A percentile compares a stretch with the other conserved stretches of the same genome.
phyloP scores from a whole-genome alignment of 2,797 vertebrate species.

The Myotis pilosus region DNA sequence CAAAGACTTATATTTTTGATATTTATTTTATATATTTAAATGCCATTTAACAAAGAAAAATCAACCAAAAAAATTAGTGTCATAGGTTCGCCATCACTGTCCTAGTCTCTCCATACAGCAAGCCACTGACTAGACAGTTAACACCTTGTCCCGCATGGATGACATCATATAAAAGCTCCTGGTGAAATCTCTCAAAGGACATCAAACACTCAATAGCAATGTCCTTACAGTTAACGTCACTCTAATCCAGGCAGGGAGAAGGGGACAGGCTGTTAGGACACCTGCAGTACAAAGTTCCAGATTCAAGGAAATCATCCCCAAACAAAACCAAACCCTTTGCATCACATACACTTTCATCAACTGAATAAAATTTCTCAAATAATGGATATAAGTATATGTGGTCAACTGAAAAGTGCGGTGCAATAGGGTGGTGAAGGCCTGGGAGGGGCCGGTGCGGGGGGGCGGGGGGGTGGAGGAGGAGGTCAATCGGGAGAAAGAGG shows the following conservation, averaged over 20 bases:
- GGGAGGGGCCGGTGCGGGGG: no score
- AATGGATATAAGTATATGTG: neutral
- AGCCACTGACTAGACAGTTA: neutral
- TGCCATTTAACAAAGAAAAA: no score
- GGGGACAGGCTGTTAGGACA: neutral
- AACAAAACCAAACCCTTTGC: neutral
- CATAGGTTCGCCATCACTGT: no score
- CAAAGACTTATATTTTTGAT: no score
- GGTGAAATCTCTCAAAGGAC: neutral
- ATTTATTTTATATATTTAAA: no score
- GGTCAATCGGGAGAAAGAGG: no score
- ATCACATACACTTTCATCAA: neutral
- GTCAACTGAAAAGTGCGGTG: neutral
- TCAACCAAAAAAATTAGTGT: no score
- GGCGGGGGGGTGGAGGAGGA: no score
- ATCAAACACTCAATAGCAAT: neutral
- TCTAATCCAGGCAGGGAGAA: neutral
- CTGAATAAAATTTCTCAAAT: conserved; percentile 37
- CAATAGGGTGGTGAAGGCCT: no score
- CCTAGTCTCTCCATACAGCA: conserved; percentile 15
- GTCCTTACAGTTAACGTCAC: neutral
- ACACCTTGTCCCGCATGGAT: neutral
- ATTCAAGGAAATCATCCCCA: neutral
- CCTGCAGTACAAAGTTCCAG: neutral
- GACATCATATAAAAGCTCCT: neutral